Evolutionary conservation across 2,797 vertebrate species (phyloP).

Genomic region (Pangasius sanitwongsei): DNA sequence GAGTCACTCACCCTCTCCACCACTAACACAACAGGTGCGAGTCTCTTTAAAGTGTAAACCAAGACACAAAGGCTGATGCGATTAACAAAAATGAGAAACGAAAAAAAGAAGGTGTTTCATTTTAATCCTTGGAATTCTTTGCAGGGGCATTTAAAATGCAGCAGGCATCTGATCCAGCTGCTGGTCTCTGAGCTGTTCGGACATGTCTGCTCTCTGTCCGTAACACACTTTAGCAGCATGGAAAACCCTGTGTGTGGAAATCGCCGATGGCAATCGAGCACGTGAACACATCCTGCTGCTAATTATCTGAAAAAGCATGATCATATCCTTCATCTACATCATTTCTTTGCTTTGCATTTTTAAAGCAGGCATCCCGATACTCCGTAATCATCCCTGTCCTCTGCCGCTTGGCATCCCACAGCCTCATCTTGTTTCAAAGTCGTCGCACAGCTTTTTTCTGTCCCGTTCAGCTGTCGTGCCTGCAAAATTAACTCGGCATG

Average conservation of each 20-base stretch:
- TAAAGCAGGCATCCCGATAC: constrained; percentile 53
- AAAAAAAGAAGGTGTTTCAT: background rate
- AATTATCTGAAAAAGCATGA: background rate
- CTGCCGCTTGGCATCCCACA: constrained; percentile 53
- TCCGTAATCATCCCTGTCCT: constrained; percentile 57
- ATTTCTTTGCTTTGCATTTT: background rate
- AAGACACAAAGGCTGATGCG: constrained; percentile 44
- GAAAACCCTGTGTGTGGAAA: background rate
- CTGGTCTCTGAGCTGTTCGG: background rate
- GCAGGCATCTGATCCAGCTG: background rate
- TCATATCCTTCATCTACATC: background rate
- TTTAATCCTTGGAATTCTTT: background rate
- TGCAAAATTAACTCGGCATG: constrained; percentile 67
- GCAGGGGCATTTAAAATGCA: background rate
- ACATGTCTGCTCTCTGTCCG: background rate
- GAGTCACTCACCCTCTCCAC: constrained; percentile 62
- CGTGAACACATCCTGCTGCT: background rate
- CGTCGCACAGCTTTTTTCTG: constrained; percentile 55
- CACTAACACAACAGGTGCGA: constrained; percentile 78
- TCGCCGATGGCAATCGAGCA: too few relatives aligned
- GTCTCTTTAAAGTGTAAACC: constrained; percentile 23
- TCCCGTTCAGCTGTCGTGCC: constrained; percentile 58
- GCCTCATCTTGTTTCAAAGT: constrained; percentile 59
- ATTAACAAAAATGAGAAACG: constrained; percentile 20
- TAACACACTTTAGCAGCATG: background rate